These are phyloP conservation scores for Brachyrhaphis roseni DNA, from an alignment of 2,797 vertebrate species.

Conservation along the genomic window DNA sequence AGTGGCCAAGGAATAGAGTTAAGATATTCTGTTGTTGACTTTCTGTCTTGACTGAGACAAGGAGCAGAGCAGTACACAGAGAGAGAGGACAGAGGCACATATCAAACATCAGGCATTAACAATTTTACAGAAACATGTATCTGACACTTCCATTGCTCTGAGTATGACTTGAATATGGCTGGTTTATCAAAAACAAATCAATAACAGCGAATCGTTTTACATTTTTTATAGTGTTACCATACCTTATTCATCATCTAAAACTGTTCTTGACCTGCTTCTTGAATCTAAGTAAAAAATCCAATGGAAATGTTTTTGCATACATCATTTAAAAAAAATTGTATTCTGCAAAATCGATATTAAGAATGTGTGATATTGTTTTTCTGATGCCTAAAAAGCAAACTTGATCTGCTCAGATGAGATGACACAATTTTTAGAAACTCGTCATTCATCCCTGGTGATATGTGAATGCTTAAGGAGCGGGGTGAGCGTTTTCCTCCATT, in stretches of 20 bases:
- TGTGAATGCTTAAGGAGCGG: not conserved
- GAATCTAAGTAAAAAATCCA: not conserved
- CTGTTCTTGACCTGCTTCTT: not conserved
- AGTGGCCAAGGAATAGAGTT: constrained; percentile 47
- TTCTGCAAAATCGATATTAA: not conserved
- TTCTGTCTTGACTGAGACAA: constrained; percentile 74
- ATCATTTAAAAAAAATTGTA: not conserved
- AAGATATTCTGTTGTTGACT: constrained; percentile 59
- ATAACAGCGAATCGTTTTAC: not conserved
- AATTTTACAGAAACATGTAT: constrained; percentile 65
- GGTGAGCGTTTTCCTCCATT: not conserved
- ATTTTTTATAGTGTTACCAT: not conserved
- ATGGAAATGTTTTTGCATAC: not conserved
- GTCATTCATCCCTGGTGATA: not conserved
- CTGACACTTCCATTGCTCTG: constrained; percentile 59
- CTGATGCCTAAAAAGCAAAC: not conserved
- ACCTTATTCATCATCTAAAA: not conserved
- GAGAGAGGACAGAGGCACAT: constrained; percentile 72
- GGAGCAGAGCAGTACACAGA: constrained; percentile 73
- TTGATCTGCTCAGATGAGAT: not conserved
- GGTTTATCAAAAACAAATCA: constrained; percentile 32
- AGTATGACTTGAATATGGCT: constrained; percentile 77
- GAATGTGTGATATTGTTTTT: not conserved
- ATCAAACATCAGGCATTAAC: constrained; percentile 71
- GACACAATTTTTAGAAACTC: not conserved